Conservation (phyloP, 2,113 vertebrate species). For the Trogon surrucura region DNA sequence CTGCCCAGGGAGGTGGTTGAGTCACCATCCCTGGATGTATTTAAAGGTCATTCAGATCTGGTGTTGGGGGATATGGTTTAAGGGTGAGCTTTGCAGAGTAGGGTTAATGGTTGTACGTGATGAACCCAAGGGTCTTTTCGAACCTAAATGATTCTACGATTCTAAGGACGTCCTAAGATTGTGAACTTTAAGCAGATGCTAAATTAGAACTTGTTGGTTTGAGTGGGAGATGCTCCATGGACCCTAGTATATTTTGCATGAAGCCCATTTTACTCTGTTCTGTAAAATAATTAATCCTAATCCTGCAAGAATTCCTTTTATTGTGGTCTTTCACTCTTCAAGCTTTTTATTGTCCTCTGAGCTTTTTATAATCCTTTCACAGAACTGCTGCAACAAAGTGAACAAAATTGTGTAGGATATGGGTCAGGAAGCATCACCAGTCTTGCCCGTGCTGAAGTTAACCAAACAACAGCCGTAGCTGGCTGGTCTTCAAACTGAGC, state of each 20-base stretch:
- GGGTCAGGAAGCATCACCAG: neutral
- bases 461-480: neutral
- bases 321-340: neutral
- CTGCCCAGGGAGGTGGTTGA: too few relatives aligned
- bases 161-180: neutral
- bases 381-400: neutral
- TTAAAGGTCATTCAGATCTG: too few relatives aligned
- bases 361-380: neutral
- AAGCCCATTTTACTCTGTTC: neutral
- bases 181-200: neutral
- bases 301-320: neutral
- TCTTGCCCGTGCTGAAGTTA: neutral
- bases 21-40: too few relatives aligned
- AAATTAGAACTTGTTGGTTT: neutral
- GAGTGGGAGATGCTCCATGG: neutral
- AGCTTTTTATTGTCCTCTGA: neutral
- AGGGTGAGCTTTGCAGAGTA: too few relatives aligned
- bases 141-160: too few relatives aligned
- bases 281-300: neutral
- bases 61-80: too few relatives aligned
- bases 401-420: neutral
- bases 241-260: neutral
- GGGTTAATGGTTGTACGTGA: too few relatives aligned
- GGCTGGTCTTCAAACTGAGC: neutral
- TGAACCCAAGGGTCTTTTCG: too few relatives aligned